Conservation (phyloP, 2,113 vertebrate species). For the Chinchilla lanigera region DNA sequence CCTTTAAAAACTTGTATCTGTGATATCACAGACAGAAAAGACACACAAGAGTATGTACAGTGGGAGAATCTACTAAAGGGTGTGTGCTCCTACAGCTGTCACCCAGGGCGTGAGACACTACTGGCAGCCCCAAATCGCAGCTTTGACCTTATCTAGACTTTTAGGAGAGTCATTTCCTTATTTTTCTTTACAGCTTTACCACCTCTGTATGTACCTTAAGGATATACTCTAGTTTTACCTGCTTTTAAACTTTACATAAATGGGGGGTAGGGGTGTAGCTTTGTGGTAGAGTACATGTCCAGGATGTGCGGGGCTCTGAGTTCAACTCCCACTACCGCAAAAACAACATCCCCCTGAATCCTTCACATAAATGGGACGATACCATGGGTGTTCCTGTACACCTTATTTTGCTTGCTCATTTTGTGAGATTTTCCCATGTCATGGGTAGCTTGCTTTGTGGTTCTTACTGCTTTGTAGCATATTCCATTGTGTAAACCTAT, state of each 20-base stretch:
- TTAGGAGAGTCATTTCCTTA: background rate
- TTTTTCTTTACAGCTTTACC: background rate
- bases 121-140: accelerated
- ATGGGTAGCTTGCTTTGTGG: too few relatives aligned
- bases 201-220: background rate
- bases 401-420: background rate
- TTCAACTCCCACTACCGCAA: background rate
- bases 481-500: background rate
- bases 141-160: background rate
- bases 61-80: background rate
- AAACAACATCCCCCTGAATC: background rate
- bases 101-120: background rate
- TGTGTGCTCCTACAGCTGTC: background rate
- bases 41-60: background rate
- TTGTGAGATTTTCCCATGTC: background rate
- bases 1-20: background rate
- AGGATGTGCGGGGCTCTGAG: background rate
- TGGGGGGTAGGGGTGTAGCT: background rate
- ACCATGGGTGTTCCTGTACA: background rate
- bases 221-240: background rate
- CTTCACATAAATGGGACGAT: background rate
- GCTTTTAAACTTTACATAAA: background rate
- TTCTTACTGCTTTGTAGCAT: background rate
- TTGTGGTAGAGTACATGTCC: background rate
- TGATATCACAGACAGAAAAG: background rate